Base-by-base conservation (phyloP, 92 coral and sea anemone genomes). In the Parazoanthus swiftii region DNA sequence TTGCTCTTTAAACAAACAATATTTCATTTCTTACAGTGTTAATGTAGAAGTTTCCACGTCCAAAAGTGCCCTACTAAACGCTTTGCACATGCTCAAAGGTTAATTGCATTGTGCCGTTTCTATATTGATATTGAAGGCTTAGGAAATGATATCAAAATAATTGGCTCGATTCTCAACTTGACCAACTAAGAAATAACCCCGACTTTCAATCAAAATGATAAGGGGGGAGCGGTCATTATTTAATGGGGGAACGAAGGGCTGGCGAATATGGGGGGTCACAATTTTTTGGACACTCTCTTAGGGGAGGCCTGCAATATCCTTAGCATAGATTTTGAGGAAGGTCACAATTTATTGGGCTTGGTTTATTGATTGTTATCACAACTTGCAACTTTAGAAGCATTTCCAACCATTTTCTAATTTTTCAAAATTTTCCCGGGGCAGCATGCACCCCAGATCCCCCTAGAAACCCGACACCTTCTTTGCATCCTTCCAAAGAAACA, bases 401-500 rank as follows among this genome's bases (percentile, higher is more conserved):
- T n/a, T 72, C 38, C 38, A n/a, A 72, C 36, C 8, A 72, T 72
- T n/a, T 72, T 3, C 76, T 29, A 72, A 14, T 72, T 72, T 72
- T 33, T 72, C 38, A 72, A 72, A 72, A 72, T 72, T n/a, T 33
- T n/a, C 25, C 21, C 25, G 71, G 71, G 71, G 71, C 6, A 65
- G 11, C 71, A 65, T 65, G 71, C 71, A 44, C 76, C 76, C 76
- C 76, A 36, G 76, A 72, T n/a, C 76, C 38, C 76, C 76, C 76
- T 72, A 72, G 76, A 72, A 72, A 72, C 36, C 38, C 76, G 35
- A 33, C 76, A 72, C 76, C 76, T 72, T 72, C 76, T 72, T 72
- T 72, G 76, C 76, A 72, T n/a, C 76, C 76, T 72, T 72, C 38
- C 36, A 72, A n/a, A 8, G 36, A 72, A 72, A 72, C 38, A n/a